Evolutionary conservation across 2,888 invertebrate genomes (phyloP).

Genomic region (Thereva unica): DNA sequence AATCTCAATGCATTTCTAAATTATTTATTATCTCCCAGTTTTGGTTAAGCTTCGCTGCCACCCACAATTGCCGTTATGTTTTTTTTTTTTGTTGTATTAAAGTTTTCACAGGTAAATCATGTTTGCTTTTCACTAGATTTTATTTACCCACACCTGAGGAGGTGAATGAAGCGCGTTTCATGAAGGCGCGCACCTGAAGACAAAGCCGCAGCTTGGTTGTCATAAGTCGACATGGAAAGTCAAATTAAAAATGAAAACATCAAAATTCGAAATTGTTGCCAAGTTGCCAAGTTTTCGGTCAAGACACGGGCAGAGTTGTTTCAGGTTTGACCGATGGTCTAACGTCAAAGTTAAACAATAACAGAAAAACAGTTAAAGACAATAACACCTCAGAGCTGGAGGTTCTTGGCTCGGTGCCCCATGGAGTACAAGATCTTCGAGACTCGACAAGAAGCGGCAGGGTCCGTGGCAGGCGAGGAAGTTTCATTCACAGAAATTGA

Average conservation of each 20-base stretch:
- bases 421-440: neutral
- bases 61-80: constrained; percentile 9
- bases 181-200: no score
- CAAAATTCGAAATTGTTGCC: constrained; percentile 22
- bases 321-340: constrained; percentile 10
- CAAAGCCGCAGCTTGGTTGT: no score
- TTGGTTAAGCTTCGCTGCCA: constrained; percentile 8
- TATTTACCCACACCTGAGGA: no score
- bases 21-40: neutral
- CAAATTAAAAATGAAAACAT: constrained; percentile 33
- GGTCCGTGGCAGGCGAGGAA: no score
- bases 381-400: no score
- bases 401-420: no score
- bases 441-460: constrained; percentile 8
- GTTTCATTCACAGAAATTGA: constrained; percentile 21
- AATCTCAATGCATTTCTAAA: constrained; percentile 3
- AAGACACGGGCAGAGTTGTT: constrained; percentile 21
- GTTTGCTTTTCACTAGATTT: neutral
- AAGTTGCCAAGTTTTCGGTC: constrained; percentile 4
- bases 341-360: constrained; percentile 37
- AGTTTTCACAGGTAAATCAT: neutral
- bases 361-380: constrained; percentile 14
- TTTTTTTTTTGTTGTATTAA: no score
- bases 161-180: no score
- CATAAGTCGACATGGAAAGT: neutral